Conservation (phyloP, 2,113 vertebrate species). For the Serranochromis macrocephalus region DNA sequence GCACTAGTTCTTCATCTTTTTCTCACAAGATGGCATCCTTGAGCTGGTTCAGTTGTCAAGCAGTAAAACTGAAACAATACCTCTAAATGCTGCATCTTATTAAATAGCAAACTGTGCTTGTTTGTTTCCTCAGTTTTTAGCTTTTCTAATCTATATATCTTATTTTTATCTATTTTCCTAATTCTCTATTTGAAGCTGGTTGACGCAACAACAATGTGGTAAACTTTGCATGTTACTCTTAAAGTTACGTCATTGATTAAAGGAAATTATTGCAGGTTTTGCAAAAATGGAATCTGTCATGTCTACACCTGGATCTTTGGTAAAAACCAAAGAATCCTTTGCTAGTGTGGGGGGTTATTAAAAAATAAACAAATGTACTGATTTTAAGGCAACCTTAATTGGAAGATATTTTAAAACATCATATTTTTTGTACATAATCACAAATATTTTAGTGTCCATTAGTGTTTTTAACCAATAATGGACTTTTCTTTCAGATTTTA, state of each 20-base stretch:
- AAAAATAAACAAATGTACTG: not conserved
- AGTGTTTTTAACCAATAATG: not conserved
- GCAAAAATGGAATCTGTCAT: not conserved
- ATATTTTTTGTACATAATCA: not conserved
- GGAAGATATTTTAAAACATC: not conserved
- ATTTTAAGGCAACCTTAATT: constrained; percentile 41
- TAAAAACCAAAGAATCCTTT: not conserved
- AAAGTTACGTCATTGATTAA: not conserved
- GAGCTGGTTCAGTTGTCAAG: not conserved
- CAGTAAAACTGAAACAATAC: not conserved
- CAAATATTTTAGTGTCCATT: not conserved
- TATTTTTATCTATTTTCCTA: not conserved
- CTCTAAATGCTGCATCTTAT: not conserved
- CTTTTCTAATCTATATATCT: not conserved
- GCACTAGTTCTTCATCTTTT: not conserved
- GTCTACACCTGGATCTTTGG: not conserved
- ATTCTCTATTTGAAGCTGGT: not conserved
- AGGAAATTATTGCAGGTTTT: not conserved
- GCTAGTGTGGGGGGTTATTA: not conserved
- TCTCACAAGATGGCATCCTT: not conserved
- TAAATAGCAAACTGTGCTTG: not conserved
- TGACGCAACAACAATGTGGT: not conserved
- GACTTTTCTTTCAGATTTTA: not conserved
- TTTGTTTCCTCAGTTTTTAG: not conserved
- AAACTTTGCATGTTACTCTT: not conserved